phyloP scores from a whole-genome alignment of 92 coral and sea anemone species.

The Diadumene lineata region DNA sequence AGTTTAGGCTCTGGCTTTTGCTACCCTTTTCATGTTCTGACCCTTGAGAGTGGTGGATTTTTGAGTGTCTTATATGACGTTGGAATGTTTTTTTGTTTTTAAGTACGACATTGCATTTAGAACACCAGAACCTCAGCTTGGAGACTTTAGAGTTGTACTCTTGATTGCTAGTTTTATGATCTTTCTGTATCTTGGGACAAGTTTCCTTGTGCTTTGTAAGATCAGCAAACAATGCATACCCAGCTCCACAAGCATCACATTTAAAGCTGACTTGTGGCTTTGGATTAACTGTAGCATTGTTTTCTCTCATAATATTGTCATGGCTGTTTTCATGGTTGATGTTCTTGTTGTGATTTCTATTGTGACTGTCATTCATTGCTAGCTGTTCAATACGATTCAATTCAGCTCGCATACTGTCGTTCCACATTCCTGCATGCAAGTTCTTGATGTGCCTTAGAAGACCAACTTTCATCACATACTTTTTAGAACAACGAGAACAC shows the following conservation, averaged over 20 bases:
- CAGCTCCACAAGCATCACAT: constrained; percentile 3
- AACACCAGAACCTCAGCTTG: background rate
- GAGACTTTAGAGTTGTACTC: background rate
- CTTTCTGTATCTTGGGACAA: background rate
- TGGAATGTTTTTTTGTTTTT: background rate
- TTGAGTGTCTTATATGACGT: background rate
- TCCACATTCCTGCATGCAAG: background rate
- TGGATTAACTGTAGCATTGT: no score
- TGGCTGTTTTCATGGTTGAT: no score
- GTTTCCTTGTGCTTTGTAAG: constrained; percentile 1
- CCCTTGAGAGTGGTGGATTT: background rate
- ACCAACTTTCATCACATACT: background rate
- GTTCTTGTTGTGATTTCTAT: no score
- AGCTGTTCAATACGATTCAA: background rate
- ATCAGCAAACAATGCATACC: background rate
- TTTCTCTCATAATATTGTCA: no score
- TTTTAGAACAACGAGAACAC: background rate
- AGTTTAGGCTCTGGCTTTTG: background rate
- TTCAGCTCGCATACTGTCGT: background rate
- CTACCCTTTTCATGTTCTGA: background rate
- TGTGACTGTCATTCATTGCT: background rate
- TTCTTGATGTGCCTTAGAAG: background rate
- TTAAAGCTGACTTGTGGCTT: background rate
- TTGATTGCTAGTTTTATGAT: background rate
- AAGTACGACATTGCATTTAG: background rate